phyloP scores from a whole-genome alignment of 2,888 invertebrate species.

The Cacoxenus indagator region DNA sequence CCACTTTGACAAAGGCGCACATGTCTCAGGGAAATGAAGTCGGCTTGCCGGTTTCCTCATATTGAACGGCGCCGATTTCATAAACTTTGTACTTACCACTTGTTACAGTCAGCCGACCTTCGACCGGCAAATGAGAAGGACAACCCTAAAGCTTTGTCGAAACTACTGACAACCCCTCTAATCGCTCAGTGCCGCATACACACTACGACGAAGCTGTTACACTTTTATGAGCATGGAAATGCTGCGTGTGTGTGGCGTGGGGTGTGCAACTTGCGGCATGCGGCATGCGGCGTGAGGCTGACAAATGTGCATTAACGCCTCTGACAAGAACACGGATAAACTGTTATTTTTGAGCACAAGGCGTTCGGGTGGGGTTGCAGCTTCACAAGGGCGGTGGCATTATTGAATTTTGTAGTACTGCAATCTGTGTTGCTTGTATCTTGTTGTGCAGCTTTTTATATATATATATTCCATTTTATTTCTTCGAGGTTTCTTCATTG shows the following conservation, averaged over 20 bases:
- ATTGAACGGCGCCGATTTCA: too few relatives aligned
- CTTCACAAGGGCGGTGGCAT: conserved; percentile 31
- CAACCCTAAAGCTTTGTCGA: not conserved
- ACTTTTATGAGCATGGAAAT: not conserved
- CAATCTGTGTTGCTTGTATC: conserved; percentile 48
- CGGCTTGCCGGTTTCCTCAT: too few relatives aligned
- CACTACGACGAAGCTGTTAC: too few relatives aligned
- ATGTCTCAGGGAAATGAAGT: too few relatives aligned
- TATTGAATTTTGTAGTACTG: conserved; percentile 62
- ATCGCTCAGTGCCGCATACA: not conserved
- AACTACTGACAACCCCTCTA: not conserved
- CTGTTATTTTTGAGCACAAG: not conserved
- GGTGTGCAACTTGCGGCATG: not conserved
- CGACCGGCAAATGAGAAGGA: not conserved
- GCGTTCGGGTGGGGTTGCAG: not conserved
- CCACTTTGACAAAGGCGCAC: too few relatives aligned
- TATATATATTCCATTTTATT: not conserved
- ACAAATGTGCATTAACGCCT: conserved; percentile 64
- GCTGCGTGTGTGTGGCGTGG: conserved; percentile 27
- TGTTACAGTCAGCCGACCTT: conserved; percentile 45
- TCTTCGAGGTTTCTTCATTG: conserved; percentile 32
- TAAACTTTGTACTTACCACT: conserved; percentile 56
- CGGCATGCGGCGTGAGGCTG: conserved; percentile 15
- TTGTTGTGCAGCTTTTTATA: not conserved
- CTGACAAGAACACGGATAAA: conserved; percentile 38